These are phyloP conservation scores for Platycheirus albimanus DNA, from an alignment of 2,888 invertebrate species.

Conservation along the genomic window DNA sequence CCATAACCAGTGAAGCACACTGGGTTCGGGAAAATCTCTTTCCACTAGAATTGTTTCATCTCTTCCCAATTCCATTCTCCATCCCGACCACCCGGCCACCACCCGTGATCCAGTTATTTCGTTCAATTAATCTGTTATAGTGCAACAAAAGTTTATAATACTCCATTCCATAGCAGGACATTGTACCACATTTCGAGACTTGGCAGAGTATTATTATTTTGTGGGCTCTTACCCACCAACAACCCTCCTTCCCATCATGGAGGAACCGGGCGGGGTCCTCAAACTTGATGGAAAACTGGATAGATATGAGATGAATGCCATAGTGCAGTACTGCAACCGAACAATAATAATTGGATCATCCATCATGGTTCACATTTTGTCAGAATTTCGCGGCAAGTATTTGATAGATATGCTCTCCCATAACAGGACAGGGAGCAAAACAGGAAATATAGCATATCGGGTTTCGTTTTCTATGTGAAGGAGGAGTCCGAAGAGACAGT, in stretches of 20 bases:
- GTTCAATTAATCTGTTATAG: slow-evolving; percentile 66
- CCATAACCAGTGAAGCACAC: slow-evolving; percentile 17
- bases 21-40: not conserved
- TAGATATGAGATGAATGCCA: slow-evolving; percentile 13
- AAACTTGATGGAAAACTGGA: slow-evolving; percentile 11
- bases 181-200: slow-evolving; percentile 44
- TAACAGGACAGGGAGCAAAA: slow-evolving; percentile 2
- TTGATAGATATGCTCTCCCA: slow-evolving; percentile 41
- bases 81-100: no score
- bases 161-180: slow-evolving; percentile 40
- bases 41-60: slow-evolving; percentile 11
- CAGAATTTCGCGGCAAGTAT: slow-evolving; percentile 44
- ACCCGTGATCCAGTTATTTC: slow-evolving; percentile 56
- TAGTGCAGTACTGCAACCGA: slow-evolving; percentile 29
- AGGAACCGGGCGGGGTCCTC: no score
- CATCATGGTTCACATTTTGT: slow-evolving; percentile 61
- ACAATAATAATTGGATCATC: slow-evolving; percentile 70
- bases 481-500: slow-evolving; percentile 10
- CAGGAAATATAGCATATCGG: slow-evolving; percentile 47
- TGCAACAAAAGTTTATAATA: slow-evolving; percentile 44
- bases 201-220: slow-evolving; percentile 21
- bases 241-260: no score
- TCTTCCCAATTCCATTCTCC: not conserved
- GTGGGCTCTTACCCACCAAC: not conserved
- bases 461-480: slow-evolving; percentile 11